phyloP scores from a whole-genome alignment of 2,113 vertebrate species.

The Passer domesticus region DNA sequence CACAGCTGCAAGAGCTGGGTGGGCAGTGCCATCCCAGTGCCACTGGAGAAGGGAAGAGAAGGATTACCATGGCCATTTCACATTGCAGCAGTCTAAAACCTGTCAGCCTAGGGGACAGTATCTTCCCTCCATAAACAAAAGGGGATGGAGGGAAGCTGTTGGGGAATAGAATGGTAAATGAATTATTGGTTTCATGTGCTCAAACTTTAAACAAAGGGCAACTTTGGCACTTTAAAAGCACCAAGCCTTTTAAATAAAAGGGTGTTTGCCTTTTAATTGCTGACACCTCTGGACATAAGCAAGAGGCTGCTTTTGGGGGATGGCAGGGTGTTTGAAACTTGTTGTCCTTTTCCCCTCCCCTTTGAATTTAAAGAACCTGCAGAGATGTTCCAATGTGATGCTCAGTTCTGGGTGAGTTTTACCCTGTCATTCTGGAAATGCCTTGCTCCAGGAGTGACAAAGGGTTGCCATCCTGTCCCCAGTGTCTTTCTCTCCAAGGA shows the following conservation, averaged over 20 bases:
- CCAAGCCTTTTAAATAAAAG: not conserved
- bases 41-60: not conserved
- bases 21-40: slow-evolving; percentile 28
- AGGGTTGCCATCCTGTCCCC: not conserved
- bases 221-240: not conserved
- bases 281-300: not conserved
- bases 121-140: not conserved
- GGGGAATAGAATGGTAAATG: not conserved
- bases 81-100: not conserved
- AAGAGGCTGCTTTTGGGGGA: not conserved
- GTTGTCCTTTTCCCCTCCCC: not conserved
- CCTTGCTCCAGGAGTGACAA: not conserved
- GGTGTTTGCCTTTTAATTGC: not conserved
- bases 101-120: slow-evolving; percentile 15
- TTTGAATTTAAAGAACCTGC: not conserved
- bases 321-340: not conserved
- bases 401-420: not conserved
- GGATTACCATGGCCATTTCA: slow-evolving; percentile 19
- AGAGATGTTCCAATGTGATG: not conserved
- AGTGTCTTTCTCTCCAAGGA: not conserved
- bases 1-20: not conserved
- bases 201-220: not conserved
- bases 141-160: not conserved
- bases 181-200: not conserved
- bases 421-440: not conserved